Evolutionary conservation across 2,888 invertebrate genomes (phyloP), one percentile per base, ranked within the genome.

Genomic region (Acanthosepion lycidas): DNA sequence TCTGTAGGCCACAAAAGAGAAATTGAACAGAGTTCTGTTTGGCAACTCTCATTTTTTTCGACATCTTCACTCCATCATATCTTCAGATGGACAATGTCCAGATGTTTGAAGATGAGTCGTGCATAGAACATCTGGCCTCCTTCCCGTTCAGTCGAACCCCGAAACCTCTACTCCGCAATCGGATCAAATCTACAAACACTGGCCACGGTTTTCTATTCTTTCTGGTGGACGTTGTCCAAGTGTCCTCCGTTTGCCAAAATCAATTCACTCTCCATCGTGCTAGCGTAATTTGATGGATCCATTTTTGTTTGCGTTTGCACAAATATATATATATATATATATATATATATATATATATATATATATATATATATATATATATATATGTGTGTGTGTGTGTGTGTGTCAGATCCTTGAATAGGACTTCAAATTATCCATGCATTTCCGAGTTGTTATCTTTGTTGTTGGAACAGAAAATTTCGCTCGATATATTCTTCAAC

Each of bases 71-170:
- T 78, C 78, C 78, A 78, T 33, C 78, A 78, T 15, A 33, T n/a
- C 33, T 78, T 78, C n/a, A 33, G n/a, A n/a, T 78, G 78, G 78
- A 33, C 78, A 78, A n/a, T 78, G 78, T 78, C 78, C 78, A 78
- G 78, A 78, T 78, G 78, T 78, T n/a, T 78, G 78, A 78, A 78
- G 78, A 78, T 78, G 78, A 78, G n/a, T n/a, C n/a, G 78, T 78
- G n/a, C 78, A 78, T n/a, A 78, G 78, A 78, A 33, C 78, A 78
- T 78, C 78, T 78, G 78, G 78, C 78, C 78, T 78, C 4, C 12
- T 78, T 78, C 78, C 78, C 78, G 18, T 78, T 33, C 78, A n/a
- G n/a, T 15, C n/a, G 78, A 78, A 78, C 15, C 33, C 78, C 78
- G 33, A 33, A n/a, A 12, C 78, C 15, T 18, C 33, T 15, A 78